phyloP scores from a whole-genome alignment of 2,797 vertebrate species.

The Strix occidentalis region DNA sequence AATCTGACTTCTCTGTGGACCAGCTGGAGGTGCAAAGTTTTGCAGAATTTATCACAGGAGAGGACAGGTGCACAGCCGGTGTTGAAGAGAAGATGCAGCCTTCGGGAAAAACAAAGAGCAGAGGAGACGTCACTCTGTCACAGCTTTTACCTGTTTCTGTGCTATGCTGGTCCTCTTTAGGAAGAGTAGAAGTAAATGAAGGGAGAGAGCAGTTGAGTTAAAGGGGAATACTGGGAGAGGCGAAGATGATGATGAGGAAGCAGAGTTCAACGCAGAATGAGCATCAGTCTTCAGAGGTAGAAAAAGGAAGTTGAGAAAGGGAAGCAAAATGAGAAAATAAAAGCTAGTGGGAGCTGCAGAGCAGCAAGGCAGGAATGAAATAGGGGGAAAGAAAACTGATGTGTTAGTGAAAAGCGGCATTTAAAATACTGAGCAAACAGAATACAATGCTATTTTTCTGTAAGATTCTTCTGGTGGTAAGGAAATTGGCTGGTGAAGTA shows the following conservation, averaged over 20 bases:
- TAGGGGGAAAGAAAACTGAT: background rate
- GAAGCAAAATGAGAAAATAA: background rate
- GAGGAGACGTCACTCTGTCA: background rate
- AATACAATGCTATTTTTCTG: background rate
- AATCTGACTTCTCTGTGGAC: background rate
- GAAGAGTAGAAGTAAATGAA: background rate
- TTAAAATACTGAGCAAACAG: background rate
- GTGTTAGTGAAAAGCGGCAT: background rate
- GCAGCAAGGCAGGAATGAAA: background rate
- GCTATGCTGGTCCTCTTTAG: background rate
- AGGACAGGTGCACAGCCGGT: background rate
- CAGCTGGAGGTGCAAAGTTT: background rate
- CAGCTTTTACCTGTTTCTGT: background rate
- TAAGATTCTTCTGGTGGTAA: background rate
- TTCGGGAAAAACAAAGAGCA: background rate
- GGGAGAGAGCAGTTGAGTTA: background rate
- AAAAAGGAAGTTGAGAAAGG: background rate
- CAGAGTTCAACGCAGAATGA: background rate
- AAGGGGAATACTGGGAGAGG: background rate
- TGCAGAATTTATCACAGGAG: background rate
- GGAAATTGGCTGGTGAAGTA: background rate
- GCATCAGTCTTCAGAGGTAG: background rate
- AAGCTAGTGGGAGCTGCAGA: background rate
- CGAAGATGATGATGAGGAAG: background rate
- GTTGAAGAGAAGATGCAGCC: background rate